Percentiles rank a stretch among this genome's conserved stretches.
These are phyloP conservation scores for Xenentodon cancila DNA, from an alignment of 2,797 vertebrate genomes.

Conservation along the genomic window DNA sequence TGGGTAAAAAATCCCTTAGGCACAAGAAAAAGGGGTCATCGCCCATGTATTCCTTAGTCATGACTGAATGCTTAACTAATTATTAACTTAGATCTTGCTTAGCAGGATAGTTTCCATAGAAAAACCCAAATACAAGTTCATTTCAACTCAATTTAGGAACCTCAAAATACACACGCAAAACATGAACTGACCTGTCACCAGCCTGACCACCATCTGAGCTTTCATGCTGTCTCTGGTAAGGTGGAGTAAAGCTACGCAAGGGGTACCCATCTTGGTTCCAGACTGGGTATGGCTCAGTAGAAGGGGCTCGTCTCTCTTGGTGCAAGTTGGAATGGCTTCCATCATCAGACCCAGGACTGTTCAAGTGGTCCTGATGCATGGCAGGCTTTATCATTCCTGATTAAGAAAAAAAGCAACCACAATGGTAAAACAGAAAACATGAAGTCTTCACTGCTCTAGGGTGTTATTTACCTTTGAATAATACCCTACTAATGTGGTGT, in stretches of 20 bases:
- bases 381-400: slow-evolving; percentile 92
- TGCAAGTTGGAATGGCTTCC: slow-evolving; percentile 85
- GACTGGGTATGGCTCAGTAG: slow-evolving; percentile 86
- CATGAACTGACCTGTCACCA: slow-evolving; percentile 84
- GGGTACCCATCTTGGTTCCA: slow-evolving; percentile 94
- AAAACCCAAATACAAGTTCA: too few species aligned
- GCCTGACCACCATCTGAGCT: slow-evolving; percentile 76
- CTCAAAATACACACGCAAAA: neutral
- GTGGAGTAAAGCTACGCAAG: slow-evolving; percentile 88
- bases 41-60: neutral
- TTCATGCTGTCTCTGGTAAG: slow-evolving; percentile 89
- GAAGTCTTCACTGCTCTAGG: too few species aligned
- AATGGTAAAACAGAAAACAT: neutral
- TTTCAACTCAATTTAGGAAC: neutral
- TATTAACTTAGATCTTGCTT: too few species aligned
- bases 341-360: slow-evolving; percentile 88
- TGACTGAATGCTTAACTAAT: neutral
- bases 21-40: too few species aligned
- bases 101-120: neutral
- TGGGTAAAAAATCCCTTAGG: too few species aligned
- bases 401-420: slow-evolving; percentile 10
- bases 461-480: too few species aligned
- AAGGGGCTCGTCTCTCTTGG: slow-evolving; percentile 86
- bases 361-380: slow-evolving; percentile 88
- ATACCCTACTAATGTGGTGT: neutral